Conservation (phyloP, 2,888 invertebrate species). For the Drosophila borealis region DNA sequence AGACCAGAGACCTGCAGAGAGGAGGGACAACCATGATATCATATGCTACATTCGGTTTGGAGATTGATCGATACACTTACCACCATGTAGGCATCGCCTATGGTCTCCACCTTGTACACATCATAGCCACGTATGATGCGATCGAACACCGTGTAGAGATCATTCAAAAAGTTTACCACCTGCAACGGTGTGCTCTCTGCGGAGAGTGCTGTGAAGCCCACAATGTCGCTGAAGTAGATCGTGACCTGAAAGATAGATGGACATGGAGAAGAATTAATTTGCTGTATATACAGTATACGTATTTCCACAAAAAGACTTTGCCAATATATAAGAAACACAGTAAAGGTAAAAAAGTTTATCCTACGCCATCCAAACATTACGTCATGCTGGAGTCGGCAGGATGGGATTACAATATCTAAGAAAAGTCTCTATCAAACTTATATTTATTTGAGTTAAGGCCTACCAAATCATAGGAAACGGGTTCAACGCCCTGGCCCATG, state of each 20-base stretch:
- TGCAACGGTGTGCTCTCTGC: slow-evolving; percentile 96
- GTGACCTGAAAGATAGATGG: slow-evolving; percentile 86
- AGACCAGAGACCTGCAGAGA: slow-evolving; percentile 91
- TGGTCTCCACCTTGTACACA: slow-evolving; percentile 99
- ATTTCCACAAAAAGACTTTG: too few relatives aligned
- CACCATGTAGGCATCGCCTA: slow-evolving; percentile 90
- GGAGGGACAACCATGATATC: not conserved
- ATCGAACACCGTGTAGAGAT: slow-evolving; percentile 98
- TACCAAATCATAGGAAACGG: slow-evolving; percentile 96
- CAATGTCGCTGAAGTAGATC: slow-evolving; percentile 98
- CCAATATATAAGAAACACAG: too few relatives aligned
- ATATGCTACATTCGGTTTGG: too few relatives aligned
- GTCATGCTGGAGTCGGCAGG: too few relatives aligned
- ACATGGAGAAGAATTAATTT: too few relatives aligned
- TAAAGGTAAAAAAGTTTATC: too few relatives aligned
- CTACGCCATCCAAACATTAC: too few relatives aligned
- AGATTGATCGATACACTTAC: slow-evolving; percentile 83
- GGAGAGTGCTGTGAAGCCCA: slow-evolving; percentile 98
- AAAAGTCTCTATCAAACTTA: too few relatives aligned
- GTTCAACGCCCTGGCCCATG: slow-evolving; percentile 94
- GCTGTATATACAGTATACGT: too few relatives aligned
- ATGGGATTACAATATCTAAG: too few relatives aligned
- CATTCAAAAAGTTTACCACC: slow-evolving; percentile 98
- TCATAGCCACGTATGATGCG: slow-evolving; percentile 98
- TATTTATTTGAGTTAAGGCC: not conserved